Conservation (phyloP, 2,888 invertebrate species). For the Coelopa pilipes region DNA sequence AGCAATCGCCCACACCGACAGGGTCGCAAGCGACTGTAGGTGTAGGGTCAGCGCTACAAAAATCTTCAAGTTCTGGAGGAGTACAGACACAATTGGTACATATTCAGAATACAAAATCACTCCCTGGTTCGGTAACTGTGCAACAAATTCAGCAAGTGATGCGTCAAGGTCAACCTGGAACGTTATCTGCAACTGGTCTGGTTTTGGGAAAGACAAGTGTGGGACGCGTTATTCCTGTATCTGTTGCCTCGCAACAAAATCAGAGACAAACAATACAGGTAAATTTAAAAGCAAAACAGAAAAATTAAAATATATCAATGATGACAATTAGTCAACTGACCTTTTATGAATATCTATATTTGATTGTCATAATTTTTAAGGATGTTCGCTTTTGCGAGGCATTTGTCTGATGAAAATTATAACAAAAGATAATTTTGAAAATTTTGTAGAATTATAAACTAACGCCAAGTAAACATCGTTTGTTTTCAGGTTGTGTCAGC, state of each 20-base stretch:
- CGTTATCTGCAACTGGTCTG: slow-evolving; percentile 63
- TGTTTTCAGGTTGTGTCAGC: slow-evolving; percentile 70
- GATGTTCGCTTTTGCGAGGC: slow-evolving; percentile 30
- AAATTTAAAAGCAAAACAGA: slow-evolving; percentile 27
- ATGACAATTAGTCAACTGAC: slow-evolving; percentile 15
- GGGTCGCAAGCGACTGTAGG: slow-evolving; percentile 5
- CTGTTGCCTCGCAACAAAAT: slow-evolving; percentile 70
- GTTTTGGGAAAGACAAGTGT: slow-evolving; percentile 73
- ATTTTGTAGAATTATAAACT: not conserved
- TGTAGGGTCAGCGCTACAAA: slow-evolving; percentile 51
- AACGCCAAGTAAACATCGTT: not conserved
- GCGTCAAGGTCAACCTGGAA: slow-evolving; percentile 71
- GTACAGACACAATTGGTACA: slow-evolving; percentile 76
- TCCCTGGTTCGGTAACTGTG: slow-evolving; percentile 74
- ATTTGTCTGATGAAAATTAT: slow-evolving; percentile 15
- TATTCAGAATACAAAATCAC: slow-evolving; percentile 72
- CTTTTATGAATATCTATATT: slow-evolving; percentile 25
- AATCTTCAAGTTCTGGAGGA: slow-evolving; percentile 61
- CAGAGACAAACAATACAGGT: slow-evolving; percentile 71
- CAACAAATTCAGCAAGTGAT: slow-evolving; percentile 82
- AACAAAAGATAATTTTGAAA: not conserved
- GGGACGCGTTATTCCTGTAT: slow-evolving; percentile 75
- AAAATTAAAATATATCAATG: slow-evolving; percentile 1
- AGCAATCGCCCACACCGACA: slow-evolving; percentile 48
- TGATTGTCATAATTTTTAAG: slow-evolving; percentile 23